These are phyloP conservation scores for Sminthurides aquaticus DNA, from an alignment of 2,888 invertebrate species.

Conservation along the genomic window DNA sequence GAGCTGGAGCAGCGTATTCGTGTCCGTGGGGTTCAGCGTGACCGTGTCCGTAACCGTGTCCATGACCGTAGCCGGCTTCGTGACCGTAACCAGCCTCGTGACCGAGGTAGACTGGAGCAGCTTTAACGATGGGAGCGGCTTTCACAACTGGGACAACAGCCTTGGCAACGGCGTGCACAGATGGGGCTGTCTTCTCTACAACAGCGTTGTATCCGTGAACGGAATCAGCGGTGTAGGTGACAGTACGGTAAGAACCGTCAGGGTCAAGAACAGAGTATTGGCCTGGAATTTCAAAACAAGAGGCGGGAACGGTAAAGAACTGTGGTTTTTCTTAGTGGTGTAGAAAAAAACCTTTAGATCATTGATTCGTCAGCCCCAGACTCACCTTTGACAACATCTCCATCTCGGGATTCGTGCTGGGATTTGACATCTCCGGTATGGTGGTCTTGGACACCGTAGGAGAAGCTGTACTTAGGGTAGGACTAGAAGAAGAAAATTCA, in stretches of 20 bases:
- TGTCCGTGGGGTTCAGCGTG: constrained; percentile 1
- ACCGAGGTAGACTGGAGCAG: constrained; percentile 4
- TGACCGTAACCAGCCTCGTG: constrained; percentile 10
- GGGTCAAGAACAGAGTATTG: constrained; percentile 19
- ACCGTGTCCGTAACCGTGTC: constrained; percentile 15
- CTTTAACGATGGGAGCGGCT: constrained; percentile 2
- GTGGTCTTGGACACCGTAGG: constrained; percentile 69
- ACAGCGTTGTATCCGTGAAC: constrained; percentile 25
- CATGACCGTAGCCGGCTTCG: constrained; percentile 15
- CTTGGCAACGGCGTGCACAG: constrained; percentile 21
- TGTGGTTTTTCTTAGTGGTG: no score
- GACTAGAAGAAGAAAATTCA: constrained; percentile 5
- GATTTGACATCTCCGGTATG: constrained; percentile 64
- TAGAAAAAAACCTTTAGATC: neutral
- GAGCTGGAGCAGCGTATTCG: neutral
- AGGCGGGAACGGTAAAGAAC: no score
- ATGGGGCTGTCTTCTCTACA: constrained; percentile 21
- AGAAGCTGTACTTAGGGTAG: constrained; percentile 68
- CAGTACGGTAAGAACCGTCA: constrained; percentile 19
- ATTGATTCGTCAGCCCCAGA: neutral
- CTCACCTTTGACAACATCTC: constrained; percentile 22
- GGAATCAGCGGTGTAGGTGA: constrained; percentile 23
- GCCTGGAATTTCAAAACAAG: neutral
- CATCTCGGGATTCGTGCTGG: constrained; percentile 47
- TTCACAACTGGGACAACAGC: constrained; percentile 18